These are phyloP conservation scores for Phrynocephalus forsythii DNA, from an alignment of 2,797 vertebrate genomes.

Conservation along the genomic window DNA sequence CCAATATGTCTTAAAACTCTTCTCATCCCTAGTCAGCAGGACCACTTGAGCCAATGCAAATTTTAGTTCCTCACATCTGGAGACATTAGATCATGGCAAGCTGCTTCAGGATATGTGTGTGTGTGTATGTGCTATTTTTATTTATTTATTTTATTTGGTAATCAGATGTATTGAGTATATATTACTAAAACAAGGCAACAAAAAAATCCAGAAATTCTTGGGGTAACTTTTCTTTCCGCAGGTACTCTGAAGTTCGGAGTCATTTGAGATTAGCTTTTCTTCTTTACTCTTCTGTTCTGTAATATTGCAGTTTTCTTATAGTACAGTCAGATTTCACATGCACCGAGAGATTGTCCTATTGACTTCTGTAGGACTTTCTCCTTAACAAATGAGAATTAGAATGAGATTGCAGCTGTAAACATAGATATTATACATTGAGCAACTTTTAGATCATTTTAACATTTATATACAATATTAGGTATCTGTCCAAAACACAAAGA, in stretches of 20 bases:
- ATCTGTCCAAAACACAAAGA: neutral
- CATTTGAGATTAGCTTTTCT: neutral
- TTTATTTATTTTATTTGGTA: neutral
- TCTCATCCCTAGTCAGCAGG: neutral
- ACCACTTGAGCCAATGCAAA: neutral
- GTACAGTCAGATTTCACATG: neutral
- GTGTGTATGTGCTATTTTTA: no score
- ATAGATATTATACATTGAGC: neutral
- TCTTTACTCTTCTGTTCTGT: neutral
- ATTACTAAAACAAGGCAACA: neutral
- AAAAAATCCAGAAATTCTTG: neutral
- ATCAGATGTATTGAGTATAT: neutral
- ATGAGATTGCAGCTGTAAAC: neutral
- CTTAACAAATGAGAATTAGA: neutral
- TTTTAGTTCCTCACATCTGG: neutral
- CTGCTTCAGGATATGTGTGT: neutral
- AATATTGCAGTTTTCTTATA: neutral
- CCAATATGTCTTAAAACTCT: neutral
- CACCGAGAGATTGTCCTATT: neutral
- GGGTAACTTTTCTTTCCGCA: neutral
- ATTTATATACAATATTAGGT: neutral
- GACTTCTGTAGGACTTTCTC: neutral
- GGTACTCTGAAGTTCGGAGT: neutral
- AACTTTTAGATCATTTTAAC: neutral
- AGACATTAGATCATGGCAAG: neutral